Evolutionary conservation across 2,797 vertebrate genomes (phyloP), one percentile per base, ranked within the genome.

Genomic region (Mormyrus hasselquistii): DNA sequence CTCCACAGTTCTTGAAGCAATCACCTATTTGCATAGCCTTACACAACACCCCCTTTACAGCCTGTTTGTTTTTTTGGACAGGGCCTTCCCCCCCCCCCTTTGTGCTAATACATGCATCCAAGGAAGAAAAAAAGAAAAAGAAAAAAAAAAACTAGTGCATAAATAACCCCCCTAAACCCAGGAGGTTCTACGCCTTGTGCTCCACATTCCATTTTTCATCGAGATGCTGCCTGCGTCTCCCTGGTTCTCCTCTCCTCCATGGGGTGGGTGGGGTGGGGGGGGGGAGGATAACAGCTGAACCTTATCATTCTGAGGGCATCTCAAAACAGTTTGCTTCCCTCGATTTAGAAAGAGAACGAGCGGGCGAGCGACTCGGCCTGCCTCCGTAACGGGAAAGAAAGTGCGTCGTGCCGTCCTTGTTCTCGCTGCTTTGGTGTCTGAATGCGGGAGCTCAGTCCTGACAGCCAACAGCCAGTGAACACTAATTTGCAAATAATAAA

Each of bases 401-500:
- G 89, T 88, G 59, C 86, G 90, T 91, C 89, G 91, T 91, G 91
- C 92, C 94, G 91, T 92, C 91, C 92, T 91, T 93, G 93, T 92
- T 92, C 87, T 38, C 89, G 90, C 90, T 57, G 83, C 90, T 91
- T 91, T 89, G 86, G 90, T 91, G 91, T 88, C 90, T 93, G 92
- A 90, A 94, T 93, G 91, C 90, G 93, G 94, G 94, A 86, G 93
- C 91, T 92, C 88, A 93, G 53, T 93, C 91, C 92, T 94, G 73
- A 79, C 91, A 90, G 91, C 92, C 91, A 93, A 94, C 93, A 93
- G 92, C 94, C 91, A 92, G 94, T 93, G 92, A 92, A 93, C 93
- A 94, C 94, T 94, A 94, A 94, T 95, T 94, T 93, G 94, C 91
- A 94, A 93, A 95, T 95, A 95, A 95, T 92, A 92, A 93, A 93